Conservation (phyloP, 2,888 invertebrate species). For the Baronia brevicornis region DNA sequence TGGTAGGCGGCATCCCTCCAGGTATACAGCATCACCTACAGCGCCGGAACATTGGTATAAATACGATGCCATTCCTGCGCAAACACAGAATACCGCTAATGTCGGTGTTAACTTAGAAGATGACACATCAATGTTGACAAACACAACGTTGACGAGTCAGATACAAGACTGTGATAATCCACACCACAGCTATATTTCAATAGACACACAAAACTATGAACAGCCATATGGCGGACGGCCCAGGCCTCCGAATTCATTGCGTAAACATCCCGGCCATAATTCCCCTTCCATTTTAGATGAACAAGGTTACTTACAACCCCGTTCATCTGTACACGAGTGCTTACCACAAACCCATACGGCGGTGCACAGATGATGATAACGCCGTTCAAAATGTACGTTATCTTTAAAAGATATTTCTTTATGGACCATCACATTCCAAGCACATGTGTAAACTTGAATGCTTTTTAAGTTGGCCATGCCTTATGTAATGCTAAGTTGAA, state of each 20-base stretch:
- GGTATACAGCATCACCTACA: slow-evolving; percentile 84
- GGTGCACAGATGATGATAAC: slow-evolving; percentile 67
- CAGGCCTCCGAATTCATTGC: slow-evolving; percentile 62
- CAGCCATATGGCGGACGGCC: slow-evolving; percentile 65
- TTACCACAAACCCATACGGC: slow-evolving; percentile 67
- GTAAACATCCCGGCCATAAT: slow-evolving; percentile 60
- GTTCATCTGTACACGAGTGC: slow-evolving; percentile 68
- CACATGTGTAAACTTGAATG: slow-evolving; percentile 62
- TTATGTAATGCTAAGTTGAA: slow-evolving; percentile 55
- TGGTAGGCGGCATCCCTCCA: slow-evolving; percentile 74
- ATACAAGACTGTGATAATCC: slow-evolving; percentile 78
- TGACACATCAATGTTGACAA: slow-evolving; percentile 77
- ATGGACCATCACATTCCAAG: slow-evolving; percentile 70
- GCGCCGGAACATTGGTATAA: slow-evolving; percentile 83
- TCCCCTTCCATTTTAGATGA: slow-evolving; percentile 68
- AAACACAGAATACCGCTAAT: slow-evolving; percentile 70
- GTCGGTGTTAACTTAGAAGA: slow-evolving; percentile 72
- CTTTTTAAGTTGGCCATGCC: slow-evolving; percentile 57
- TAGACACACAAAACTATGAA: slow-evolving; percentile 75
- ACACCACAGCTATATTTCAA: slow-evolving; percentile 81
- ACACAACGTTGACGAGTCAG: slow-evolving; percentile 77
- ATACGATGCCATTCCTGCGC: slow-evolving; percentile 77
- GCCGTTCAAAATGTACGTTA: slow-evolving; percentile 46
- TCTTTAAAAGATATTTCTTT: slow-evolving; percentile 59
- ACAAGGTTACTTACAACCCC: slow-evolving; percentile 71